These are phyloP conservation scores for human DNA, from an alignment of 2,113 vertebrate species.

Conservation along the genomic window DNA sequence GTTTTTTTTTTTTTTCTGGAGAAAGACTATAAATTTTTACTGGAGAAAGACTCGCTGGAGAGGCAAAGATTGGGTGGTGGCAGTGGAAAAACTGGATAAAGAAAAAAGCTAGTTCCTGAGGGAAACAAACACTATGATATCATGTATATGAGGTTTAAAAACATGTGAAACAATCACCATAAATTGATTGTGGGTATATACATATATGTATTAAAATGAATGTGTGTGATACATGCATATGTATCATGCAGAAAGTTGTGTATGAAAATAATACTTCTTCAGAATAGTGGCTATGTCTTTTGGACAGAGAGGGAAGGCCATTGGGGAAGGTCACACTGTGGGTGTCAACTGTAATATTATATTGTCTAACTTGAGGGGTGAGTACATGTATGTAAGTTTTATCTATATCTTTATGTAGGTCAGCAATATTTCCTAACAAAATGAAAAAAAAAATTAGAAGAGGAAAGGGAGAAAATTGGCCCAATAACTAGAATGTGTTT, in stretches of 20 bases:
- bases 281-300: not conserved
- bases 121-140: not conserved
- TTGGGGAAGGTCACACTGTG: not conserved
- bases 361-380: not conserved
- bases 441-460: not conserved
- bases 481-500: not conserved
- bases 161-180: not conserved
- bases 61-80: not conserved
- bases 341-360: not conserved
- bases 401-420: not conserved
- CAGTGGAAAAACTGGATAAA: not conserved
- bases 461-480: not conserved
- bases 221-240: not conserved
- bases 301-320: not conserved
- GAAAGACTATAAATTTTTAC: too few relatives aligned
- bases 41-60: not conserved
- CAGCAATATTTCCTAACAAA: not conserved
- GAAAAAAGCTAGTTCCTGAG: not conserved
- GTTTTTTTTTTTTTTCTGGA: too few relatives aligned
- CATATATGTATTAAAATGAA: not conserved
- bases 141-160: not conserved
- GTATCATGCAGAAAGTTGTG: not conserved
- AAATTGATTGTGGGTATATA: not conserved
- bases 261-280: not conserved
- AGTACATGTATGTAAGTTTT: not conserved